Conservation (phyloP, 2,113 vertebrate genomes). For the Varanus salvator region DNA sequence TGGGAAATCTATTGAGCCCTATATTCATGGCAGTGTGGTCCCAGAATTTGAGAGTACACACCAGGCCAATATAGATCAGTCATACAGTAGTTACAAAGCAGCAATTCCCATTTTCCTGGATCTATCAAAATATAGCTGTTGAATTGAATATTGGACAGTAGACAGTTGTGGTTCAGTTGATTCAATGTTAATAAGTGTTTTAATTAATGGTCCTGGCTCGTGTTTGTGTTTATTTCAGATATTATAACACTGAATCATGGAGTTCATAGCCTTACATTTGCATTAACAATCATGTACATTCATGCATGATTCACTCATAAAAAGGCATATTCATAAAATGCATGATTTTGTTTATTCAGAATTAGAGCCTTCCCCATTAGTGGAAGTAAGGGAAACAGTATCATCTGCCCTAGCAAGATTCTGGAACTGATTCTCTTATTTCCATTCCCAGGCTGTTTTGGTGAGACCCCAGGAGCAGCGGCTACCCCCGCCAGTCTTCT, state of each 20-base stretch:
- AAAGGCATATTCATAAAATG: not conserved
- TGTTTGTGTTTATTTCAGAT: not conserved
- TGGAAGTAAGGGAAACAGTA: not conserved
- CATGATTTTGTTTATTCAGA: not conserved
- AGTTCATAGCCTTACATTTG: not conserved
- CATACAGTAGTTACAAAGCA: not conserved
- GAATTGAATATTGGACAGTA: not conserved
- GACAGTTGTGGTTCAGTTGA: not conserved
- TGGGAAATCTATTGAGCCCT: not conserved
- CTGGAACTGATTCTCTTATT: no score
- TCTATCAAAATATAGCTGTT: not conserved
- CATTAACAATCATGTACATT: not conserved
- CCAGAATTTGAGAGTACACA: not conserved
- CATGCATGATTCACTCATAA: not conserved
- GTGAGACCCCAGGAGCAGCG: no score
- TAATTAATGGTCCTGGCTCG: not conserved
- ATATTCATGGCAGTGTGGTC: not conserved
- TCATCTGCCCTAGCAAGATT: not conserved
- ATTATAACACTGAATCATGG: not conserved
- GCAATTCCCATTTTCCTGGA: not conserved
- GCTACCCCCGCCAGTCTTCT: no score
- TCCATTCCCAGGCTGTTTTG: no score
- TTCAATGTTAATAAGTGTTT: not conserved
- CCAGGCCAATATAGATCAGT: not conserved
- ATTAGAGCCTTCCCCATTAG: not conserved